Evolutionary conservation across 2,888 invertebrate species (phyloP), one percentile per base, ranked within the genome.

Genomic region (Colostygia pectinataria): DNA sequence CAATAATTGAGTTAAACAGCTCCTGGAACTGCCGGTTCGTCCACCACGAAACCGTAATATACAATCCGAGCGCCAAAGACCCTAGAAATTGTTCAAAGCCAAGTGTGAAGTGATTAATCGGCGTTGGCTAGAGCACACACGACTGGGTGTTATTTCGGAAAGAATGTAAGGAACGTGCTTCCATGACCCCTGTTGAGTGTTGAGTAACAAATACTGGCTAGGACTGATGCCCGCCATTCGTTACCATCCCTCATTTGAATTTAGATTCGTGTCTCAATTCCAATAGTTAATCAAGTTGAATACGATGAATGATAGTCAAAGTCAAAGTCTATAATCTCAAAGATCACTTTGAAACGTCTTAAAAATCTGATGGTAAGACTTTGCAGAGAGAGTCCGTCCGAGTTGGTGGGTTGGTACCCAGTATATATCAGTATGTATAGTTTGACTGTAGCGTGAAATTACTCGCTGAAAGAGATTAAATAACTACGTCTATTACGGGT

Each of bases 41-140:
- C 14, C 38, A 32, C 36, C 38, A 46, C 46, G 38, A 28, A 38
- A 29, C 41, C 6, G 44, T 47, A 52, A 39, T 46, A 52, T 39
- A 52, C 38, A 46, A 46, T 38, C 23, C 23, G 42, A 37, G 40
- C 45, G 33, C 45, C 42, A 53, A 55, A 50, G 55, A 57, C 56
- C 55, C 47, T 44, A 53, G 58, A 47, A 52, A 57, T 55, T 54
- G 56, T 53, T 61, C 56, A 44, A 49, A 56, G 54, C 54, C 71
- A 78, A 83, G 83, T 84, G 84, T 83, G 81, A 83, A 77, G 83
- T 82, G 84, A 87, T 87, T 84, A 85, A 87, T 87, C 77, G 77
- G 47, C 64, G 68, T 65, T 69, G 71, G 69, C 60, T 66, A 68
- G 68, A 75, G 75, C 82, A 80, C 77, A 83, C 78, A 78, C 76